Evolutionary conservation across 2,113 vertebrate species (phyloP).

Genomic region (Pluvialis apricaria): DNA sequence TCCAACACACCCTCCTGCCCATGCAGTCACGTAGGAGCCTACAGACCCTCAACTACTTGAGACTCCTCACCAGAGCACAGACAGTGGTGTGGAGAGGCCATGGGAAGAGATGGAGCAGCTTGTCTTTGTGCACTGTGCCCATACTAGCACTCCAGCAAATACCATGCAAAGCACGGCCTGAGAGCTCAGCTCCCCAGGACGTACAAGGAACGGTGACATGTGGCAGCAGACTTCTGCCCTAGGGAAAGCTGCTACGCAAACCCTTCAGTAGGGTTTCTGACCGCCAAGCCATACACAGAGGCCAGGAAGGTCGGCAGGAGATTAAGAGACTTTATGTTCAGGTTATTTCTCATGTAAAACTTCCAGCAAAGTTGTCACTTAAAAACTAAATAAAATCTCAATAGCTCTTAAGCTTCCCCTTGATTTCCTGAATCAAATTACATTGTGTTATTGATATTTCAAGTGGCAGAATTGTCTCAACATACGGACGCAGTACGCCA

Average conservation of each 20-base stretch:
- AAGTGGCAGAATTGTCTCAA: background rate
- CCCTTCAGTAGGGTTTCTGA: background rate
- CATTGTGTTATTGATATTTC: background rate
- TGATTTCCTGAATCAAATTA: background rate
- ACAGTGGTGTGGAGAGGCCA: background rate
- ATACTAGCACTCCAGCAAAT: background rate
- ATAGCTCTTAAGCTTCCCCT: background rate
- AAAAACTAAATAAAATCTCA: background rate
- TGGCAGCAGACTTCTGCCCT: background rate
- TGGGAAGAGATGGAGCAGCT: background rate
- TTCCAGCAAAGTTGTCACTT: background rate
- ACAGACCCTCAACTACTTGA: background rate
- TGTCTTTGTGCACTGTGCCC: background rate
- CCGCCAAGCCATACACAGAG: background rate
- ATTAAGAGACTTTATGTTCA: background rate
- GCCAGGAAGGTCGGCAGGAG: background rate
- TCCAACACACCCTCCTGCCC: background rate
- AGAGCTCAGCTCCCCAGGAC: background rate
- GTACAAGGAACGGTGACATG: background rate
- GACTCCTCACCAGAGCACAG: background rate
- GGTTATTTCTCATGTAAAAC: background rate
- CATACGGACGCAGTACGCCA: rapidly evolving
- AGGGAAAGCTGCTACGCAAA: background rate
- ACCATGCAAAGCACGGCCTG: background rate
- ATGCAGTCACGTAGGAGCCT: background rate